phyloP scores from a whole-genome alignment of 2,797 vertebrate species.

The Amphiprion clarkii region DNA sequence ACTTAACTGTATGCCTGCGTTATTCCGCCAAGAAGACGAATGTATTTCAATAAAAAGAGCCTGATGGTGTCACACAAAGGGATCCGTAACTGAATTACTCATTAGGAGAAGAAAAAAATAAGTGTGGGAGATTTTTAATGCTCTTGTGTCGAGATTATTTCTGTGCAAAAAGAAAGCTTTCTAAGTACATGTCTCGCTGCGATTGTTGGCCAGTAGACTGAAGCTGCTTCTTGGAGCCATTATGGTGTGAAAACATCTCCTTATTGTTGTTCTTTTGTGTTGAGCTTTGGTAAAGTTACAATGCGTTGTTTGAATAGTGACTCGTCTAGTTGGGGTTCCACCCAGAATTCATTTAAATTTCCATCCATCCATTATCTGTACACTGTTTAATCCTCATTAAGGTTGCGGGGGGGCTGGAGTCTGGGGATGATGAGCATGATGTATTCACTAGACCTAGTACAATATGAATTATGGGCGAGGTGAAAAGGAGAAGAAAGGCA shows the following conservation, averaged over 20 bases:
- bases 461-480: too few species aligned
- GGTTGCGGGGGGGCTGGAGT: too few species aligned
- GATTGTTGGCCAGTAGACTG: neutral
- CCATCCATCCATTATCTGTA: too few species aligned
- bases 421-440: too few species aligned
- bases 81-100: neutral
- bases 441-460: too few species aligned
- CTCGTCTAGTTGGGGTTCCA: too few species aligned
- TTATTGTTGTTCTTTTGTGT: neutral
- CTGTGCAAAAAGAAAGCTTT: neutral
- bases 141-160: neutral
- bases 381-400: too few species aligned
- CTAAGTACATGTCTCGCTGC: neutral
- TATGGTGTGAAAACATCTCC: neutral
- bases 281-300: neutral
- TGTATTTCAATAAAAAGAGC: neutral
- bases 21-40: neutral
- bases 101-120: neutral
- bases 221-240: neutral
- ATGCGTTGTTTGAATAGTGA: neutral
- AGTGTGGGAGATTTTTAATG: neutral
- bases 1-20: neutral
- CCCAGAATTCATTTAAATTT: too few species aligned
- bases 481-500: too few species aligned
- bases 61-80: neutral